Evolutionary conservation across 2,797 vertebrate genomes (phyloP).

Genomic region (Rhinophrynus dorsalis): DNA sequence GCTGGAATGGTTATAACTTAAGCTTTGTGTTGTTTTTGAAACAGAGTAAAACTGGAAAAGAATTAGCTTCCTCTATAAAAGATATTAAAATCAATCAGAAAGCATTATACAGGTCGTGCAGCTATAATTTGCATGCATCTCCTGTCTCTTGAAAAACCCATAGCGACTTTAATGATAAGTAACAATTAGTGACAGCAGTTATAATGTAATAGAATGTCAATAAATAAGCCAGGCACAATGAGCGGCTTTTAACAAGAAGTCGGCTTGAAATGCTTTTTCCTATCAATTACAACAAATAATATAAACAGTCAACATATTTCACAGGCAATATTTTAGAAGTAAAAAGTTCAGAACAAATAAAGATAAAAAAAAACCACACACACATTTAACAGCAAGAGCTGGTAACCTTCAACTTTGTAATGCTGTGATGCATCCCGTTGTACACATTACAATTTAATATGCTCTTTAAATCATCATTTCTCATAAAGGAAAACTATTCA

Average conservation of each 20-base stretch:
- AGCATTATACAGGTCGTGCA: conserved; percentile 18
- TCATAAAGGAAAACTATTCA: too few relatives aligned
- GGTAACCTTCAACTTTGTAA: too few relatives aligned
- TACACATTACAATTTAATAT: too few relatives aligned
- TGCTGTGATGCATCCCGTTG: too few relatives aligned
- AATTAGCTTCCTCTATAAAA: conserved; percentile 17
- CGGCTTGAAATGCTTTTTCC: conserved; percentile 13
- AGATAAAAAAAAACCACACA: too few relatives aligned
- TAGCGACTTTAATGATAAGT: conserved; percentile 39
- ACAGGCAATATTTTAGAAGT: background rate
- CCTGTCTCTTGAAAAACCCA: conserved; percentile 22
- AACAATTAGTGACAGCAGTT: conserved; percentile 41
- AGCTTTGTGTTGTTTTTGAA: conserved; percentile 1
- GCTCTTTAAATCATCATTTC: too few relatives aligned
- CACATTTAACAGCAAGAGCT: too few relatives aligned
- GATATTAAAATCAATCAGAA: conserved; percentile 38
- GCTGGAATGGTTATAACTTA: background rate
- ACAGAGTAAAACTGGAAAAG: conserved; percentile 4
- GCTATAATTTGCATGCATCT: conserved; percentile 27
- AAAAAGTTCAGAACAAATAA: background rate
- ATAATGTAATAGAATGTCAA: conserved; percentile 39
- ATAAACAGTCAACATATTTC: conserved; percentile 21
- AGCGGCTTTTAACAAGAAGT: conserved; percentile 23
- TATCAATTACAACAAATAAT: conserved; percentile 26
- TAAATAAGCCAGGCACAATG: conserved; percentile 20